phyloP scores from a whole-genome alignment of 2,888 invertebrate genomes.

The Eustalomyia histrio region DNA sequence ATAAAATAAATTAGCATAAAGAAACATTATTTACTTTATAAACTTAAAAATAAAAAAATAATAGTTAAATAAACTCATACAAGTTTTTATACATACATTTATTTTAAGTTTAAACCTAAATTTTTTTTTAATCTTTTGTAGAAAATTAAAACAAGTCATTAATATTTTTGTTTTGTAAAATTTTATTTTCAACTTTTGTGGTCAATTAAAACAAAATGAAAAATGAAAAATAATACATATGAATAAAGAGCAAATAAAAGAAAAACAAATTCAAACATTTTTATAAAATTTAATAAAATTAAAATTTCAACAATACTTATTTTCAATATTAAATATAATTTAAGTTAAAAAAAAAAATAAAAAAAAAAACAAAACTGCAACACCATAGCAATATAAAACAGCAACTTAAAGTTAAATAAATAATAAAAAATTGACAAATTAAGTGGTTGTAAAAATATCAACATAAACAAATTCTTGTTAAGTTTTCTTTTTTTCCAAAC shows the following conservation, averaged over 20 bases:
- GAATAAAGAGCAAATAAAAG: background rate
- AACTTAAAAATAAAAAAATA: slow-evolving; percentile 47
- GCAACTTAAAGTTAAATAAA: slow-evolving; percentile 9
- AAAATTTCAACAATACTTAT: background rate
- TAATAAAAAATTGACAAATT: slow-evolving; percentile 12
- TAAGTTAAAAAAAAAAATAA: background rate
- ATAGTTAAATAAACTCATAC: background rate
- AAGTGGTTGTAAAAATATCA: slow-evolving; percentile 39
- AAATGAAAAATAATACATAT: background rate
- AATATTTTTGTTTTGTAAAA: background rate
- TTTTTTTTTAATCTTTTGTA: background rate
- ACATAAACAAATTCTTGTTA: slow-evolving; percentile 1
- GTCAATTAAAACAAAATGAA: background rate
- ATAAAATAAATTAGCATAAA: slow-evolving; percentile 34
- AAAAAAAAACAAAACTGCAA: slow-evolving; percentile 30
- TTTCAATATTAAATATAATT: background rate
- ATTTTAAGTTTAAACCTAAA: background rate
- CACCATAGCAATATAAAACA: slow-evolving; percentile 61
- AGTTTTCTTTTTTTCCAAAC: slow-evolving; percentile 1
- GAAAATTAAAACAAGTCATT: background rate
- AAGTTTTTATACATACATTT: background rate
- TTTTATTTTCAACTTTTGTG: background rate
- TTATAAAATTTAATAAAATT: background rate
- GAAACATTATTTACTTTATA: slow-evolving; percentile 63
- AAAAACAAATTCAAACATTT: background rate